A percentile compares a stretch with the other conserved stretches of the same genome.
Evolutionary conservation across 2,888 invertebrate genomes (phyloP).

Genomic region (Tetheella fluctuosa): DNA sequence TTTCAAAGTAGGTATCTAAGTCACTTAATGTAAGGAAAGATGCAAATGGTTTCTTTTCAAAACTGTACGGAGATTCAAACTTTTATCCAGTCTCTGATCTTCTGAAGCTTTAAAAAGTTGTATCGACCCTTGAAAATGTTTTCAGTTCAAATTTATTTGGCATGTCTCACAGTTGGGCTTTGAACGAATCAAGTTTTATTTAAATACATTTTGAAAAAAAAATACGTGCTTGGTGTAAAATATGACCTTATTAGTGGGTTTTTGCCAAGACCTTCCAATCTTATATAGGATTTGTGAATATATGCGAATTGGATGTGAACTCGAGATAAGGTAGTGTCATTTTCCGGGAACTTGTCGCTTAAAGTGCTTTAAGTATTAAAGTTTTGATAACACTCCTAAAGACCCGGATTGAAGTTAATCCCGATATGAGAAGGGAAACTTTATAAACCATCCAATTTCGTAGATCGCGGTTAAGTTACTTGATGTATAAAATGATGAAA

Average conservation of each 20-base stretch:
- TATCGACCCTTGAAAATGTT: conserved; percentile 13
- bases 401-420: conserved; percentile 53
- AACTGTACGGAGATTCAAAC: conserved; percentile 71
- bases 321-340: conserved; percentile 54
- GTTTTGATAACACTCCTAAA: conserved; percentile 65
- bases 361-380: conserved; percentile 65
- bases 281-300: conserved; percentile 67
- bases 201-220: not conserved
- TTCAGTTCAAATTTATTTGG: not conserved
- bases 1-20: conserved; percentile 26
- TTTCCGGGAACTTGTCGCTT: conserved; percentile 47
- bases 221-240: conserved; percentile 45
- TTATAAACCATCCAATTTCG: conserved; percentile 65
- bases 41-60: conserved; percentile 69
- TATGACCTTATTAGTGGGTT: conserved; percentile 59
- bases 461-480: conserved; percentile 46
- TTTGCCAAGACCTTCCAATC: conserved; percentile 53
- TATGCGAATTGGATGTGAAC: conserved; percentile 62
- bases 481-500: conserved; percentile 35
- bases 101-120: conserved; percentile 29
- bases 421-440: conserved; percentile 53
- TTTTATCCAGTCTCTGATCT: conserved; percentile 54
- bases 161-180: not conserved
- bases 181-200: not conserved
- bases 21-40: conserved; percentile 64